Evolutionary conservation across 2,113 vertebrate species (phyloP), one percentile per base, ranked within the genome.

Genomic region (Nesogale talazaci): DNA sequence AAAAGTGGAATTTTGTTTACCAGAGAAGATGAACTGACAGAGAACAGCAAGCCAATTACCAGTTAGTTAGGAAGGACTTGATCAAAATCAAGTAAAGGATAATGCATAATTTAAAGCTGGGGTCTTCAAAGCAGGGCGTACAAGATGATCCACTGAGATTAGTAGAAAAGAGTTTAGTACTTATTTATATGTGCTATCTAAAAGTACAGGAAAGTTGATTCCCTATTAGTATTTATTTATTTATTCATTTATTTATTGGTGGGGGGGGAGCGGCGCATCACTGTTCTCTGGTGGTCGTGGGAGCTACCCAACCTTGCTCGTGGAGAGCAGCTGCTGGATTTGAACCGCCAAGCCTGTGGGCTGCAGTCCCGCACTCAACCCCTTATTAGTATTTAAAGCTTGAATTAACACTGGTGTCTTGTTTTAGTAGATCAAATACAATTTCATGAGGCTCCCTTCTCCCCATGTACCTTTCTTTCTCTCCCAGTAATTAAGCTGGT

Each of bases 371-470:
- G n/a, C n/a, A n/a, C n/a, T n/a, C n/a, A n/a, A n/a, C n/a, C n/a
- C n/a, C n/a, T n/a, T 69, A 82, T 16, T 83, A 70, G 9, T 65
- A 83, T 91, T 90, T 83, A 83, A 83, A 87, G 67, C 52, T 65
- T 27, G 38, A 93, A 63, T 79, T 56, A 52, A 72, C 52, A 31
- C n/a, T 85, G 15, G 6, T 79, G 2, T 79, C 40, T 78, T 56
- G 17, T 83, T 38, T 81, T 83, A 36, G 87, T 31, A 3, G 29
- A 29, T 67, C 29, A 67, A 31, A 15, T 67, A 67, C 29, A 31
- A 67, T 31, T 67, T 67, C 2, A 14, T 27, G 31, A 67, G 65
- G 31, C 25, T 67, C 65, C 15, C 10, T 52, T 52, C 46, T 12
- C 46, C 46, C 46, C 10, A 7, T 12, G 46, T 52, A 12, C 46